phyloP scores from a whole-genome alignment of 2,797 vertebrate species.

The Anas bahamensis region DNA sequence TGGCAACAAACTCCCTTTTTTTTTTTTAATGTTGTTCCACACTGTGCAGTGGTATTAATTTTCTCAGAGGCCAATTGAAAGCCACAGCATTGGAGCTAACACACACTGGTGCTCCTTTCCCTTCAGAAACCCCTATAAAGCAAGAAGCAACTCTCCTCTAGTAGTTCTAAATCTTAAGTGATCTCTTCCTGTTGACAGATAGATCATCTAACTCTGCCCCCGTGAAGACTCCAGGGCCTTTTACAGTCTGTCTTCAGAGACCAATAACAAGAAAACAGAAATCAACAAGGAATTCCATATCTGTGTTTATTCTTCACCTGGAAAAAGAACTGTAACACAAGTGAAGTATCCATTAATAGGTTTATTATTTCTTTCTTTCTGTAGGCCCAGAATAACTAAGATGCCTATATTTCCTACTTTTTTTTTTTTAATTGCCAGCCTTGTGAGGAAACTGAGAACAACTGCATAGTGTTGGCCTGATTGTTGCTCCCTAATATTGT shows the following conservation, averaged over 20 bases:
- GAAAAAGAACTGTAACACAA: neutral
- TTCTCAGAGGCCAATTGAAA: neutral
- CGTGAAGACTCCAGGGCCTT: neutral
- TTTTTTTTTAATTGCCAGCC: no score
- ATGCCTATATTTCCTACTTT: neutral
- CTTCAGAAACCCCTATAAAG: neutral
- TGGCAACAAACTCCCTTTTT: neutral
- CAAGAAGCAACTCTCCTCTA: neutral
- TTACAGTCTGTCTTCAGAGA: neutral
- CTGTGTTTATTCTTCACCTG: neutral
- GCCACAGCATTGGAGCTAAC: neutral
- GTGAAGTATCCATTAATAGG: neutral
- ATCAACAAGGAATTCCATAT: neutral
- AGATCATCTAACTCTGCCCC: neutral
- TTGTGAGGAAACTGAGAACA: neutral
- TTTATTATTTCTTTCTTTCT: neutral
- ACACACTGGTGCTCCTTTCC: neutral
- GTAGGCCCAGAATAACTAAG: neutral
- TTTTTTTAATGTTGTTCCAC: neutral
- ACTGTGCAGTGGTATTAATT: neutral
- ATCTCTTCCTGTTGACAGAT: neutral
- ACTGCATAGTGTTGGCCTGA: neutral
- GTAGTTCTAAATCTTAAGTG: neutral
- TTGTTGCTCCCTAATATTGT: rapidly evolving
- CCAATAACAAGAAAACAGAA: neutral